These are phyloP conservation scores for Ylistrum balloti DNA, from an alignment of 1,140 invertebrate genomes.

Conservation along the genomic window DNA sequence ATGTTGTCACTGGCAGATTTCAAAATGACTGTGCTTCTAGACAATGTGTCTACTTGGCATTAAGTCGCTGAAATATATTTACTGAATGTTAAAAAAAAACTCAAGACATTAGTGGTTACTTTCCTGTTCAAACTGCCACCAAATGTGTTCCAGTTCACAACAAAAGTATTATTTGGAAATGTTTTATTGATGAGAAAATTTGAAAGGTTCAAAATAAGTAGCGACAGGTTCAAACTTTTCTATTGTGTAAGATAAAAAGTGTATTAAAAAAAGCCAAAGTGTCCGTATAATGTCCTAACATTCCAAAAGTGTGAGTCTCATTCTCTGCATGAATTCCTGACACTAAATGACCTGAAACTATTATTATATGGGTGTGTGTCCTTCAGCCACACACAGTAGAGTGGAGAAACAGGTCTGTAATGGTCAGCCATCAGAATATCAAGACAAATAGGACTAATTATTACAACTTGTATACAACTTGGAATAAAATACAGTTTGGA, in stretches of 20 bases:
- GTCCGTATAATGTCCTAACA: background rate
- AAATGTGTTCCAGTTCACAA: background rate
- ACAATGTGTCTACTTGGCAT: background rate
- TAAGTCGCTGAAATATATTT: no score
- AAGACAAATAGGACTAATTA: no score
- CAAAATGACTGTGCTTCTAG: background rate
- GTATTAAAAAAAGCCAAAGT: conserved; percentile 10
- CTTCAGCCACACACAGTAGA: background rate
- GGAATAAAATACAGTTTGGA: no score
- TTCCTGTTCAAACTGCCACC: background rate
- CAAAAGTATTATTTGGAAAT: background rate
- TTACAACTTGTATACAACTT: no score
- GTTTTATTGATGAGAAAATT: background rate
- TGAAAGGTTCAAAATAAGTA: background rate
- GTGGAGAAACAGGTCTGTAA: no score
- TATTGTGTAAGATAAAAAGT: background rate
- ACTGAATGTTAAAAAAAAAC: no score
- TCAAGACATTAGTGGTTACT: background rate
- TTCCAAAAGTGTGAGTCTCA: conserved; percentile 16
- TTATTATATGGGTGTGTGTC: conserved; percentile 7
- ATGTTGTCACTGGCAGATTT: no score
- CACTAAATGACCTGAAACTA: background rate
- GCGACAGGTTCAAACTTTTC: background rate
- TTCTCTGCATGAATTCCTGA: conserved; percentile 5
- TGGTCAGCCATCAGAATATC: no score